These are phyloP conservation scores for Pempheris klunzingeri DNA, from an alignment of 2,797 vertebrate genomes.

Conservation along the genomic window DNA sequence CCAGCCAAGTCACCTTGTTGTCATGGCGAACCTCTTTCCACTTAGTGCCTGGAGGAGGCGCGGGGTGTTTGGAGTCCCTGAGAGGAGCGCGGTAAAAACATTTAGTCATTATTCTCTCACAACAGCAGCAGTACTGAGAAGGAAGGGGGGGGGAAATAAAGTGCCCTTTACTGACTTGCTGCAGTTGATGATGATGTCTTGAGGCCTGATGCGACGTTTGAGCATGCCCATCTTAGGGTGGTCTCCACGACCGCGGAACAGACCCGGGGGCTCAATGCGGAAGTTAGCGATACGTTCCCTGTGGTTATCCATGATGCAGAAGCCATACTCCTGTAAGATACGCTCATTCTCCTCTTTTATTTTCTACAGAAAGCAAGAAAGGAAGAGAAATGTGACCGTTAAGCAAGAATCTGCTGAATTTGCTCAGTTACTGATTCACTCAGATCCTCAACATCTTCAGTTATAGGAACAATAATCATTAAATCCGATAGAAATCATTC, in stretches of 20 bases:
- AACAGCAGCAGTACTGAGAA: too few species aligned
- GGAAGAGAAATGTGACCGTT: background rate
- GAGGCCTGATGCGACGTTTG: conserved; percentile 93
- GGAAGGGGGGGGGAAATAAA: too few species aligned
- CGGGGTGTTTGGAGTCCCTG: conserved; percentile 94
- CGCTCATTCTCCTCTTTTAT: conserved; percentile 97
- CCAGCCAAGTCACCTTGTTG: conserved; percentile 98
- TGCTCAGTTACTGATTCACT: background rate
- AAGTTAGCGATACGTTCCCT: conserved; percentile 98
- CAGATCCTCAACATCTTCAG: too few species aligned
- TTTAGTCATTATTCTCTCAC: background rate
- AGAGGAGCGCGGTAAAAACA: background rate
- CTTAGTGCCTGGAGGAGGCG: conserved; percentile 92
- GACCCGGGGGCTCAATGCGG: conserved; percentile 96
- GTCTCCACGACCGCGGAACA: conserved; percentile 97
- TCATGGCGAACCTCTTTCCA: conserved; percentile 98
- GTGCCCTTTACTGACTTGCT: conserved; percentile 92
- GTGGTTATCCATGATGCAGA: conserved; percentile 98
- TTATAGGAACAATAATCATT: too few species aligned
- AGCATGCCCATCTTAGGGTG: conserved; percentile 99
- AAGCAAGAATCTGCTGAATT: too few species aligned
- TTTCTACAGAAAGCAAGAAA: conserved; percentile 84
- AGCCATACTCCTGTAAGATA: conserved; percentile 93
- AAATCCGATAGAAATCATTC: too few species aligned
- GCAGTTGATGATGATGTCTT: conserved; percentile 98